These are phyloP conservation scores for Cavia aperea DNA, from an alignment of 2,113 vertebrate species.

Conservation along the genomic window DNA sequence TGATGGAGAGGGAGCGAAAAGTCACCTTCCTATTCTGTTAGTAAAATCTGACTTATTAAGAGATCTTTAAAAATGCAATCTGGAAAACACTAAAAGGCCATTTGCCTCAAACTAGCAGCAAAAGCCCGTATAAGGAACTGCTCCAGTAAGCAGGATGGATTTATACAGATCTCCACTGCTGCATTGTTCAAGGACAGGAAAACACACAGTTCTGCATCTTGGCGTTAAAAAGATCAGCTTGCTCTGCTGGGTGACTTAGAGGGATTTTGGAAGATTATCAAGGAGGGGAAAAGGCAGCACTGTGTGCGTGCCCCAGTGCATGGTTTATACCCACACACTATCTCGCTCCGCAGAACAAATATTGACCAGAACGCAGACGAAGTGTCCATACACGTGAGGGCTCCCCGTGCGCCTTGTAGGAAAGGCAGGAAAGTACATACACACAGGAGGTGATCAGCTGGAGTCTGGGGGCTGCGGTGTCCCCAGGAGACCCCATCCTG, in stretches of 20 bases:
- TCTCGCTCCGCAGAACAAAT: neutral
- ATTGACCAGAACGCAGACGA: neutral
- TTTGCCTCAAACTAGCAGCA: neutral
- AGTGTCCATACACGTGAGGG: fast-evolving
- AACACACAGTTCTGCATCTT: neutral
- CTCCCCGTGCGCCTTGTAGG: neutral
- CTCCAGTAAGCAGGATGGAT: neutral
- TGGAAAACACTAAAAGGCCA: neutral
- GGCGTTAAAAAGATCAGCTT: neutral
- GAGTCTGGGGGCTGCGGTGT: too few species aligned
- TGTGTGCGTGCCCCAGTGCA: neutral
- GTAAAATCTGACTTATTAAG: neutral
- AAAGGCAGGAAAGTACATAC: neutral
- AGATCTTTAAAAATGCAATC: neutral
- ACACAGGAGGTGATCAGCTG: too few species aligned
- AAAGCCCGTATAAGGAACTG: neutral
- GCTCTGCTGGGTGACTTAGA: neutral
- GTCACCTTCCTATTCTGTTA: neutral
- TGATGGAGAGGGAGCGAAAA: neutral
- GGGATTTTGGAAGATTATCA: neutral
- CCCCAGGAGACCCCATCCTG: neutral
- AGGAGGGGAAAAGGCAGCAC: neutral
- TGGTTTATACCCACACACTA: neutral
- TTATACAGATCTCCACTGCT: neutral
- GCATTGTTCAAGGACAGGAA: neutral